A percentile compares a stretch with the other conserved stretches of the same genome.
Evolutionary conservation across 2,797 vertebrate genomes (phyloP).

Genomic region (Pyrocephalus nanus): DNA sequence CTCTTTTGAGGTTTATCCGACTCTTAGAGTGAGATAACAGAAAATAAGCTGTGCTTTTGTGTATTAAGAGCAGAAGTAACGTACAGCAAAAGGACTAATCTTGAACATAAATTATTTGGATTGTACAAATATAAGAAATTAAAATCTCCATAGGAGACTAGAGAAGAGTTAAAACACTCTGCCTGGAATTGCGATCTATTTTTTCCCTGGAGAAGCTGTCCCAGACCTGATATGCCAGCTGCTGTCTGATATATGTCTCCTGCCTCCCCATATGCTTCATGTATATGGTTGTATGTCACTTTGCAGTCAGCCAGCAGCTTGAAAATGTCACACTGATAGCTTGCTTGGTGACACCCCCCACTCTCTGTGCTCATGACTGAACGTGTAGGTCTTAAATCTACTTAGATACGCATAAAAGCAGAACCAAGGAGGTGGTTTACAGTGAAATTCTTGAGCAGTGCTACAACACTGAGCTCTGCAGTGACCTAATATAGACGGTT

Average conservation of each 20-base stretch:
- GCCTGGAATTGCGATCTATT: neutral
- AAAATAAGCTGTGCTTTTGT: neutral
- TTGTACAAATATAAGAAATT: neutral
- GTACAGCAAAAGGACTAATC: neutral
- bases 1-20: neutral
- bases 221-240: slow-evolving; percentile 1
- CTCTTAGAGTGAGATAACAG: neutral
- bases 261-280: slow-evolving; percentile 1
- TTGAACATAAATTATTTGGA: neutral
- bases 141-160: neutral
- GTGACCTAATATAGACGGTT: neutral
- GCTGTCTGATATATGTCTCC: slow-evolving; percentile 18
- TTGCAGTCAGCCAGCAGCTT: slow-evolving; percentile 39
- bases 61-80: neutral
- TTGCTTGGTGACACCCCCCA: neutral
- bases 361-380: neutral
- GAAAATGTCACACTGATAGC: slow-evolving; percentile 32
- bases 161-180: neutral
- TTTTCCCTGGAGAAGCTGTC: neutral
- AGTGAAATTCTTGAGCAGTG: neutral
- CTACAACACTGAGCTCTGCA: neutral
- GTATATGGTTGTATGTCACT: slow-evolving; percentile 21
- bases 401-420: neutral
- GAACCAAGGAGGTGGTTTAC: neutral
- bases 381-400: neutral